Evolutionary conservation across 1,140 invertebrate genomes (phyloP).

Genomic region (Pomacea maculata): DNA sequence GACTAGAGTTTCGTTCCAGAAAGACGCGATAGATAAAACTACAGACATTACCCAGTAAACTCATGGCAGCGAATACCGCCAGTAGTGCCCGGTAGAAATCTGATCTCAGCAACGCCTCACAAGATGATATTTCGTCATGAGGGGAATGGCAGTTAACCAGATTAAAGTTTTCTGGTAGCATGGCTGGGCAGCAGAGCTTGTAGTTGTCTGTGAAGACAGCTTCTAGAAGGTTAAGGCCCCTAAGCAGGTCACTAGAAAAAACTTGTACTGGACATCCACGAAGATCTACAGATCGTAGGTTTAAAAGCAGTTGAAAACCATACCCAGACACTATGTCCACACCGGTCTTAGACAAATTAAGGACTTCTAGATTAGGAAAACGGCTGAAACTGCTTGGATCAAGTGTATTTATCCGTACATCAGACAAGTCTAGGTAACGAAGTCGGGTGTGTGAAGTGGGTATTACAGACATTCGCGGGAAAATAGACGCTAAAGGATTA

Average conservation of each 20-base stretch:
- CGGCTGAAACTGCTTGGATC: background rate
- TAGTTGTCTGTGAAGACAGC: constrained; percentile 26
- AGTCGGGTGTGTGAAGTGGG: background rate
- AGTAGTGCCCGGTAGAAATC: constrained; percentile 13
- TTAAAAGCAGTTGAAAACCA: background rate
- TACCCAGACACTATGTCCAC: background rate
- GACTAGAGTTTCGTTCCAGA: background rate
- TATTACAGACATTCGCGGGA: background rate
- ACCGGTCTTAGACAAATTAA: background rate
- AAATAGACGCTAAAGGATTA: background rate
- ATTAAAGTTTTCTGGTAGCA: constrained; percentile 13
- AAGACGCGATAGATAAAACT: constrained; percentile 26
- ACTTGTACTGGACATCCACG: constrained; percentile 5
- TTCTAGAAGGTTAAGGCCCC: background rate
- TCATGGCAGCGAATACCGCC: constrained; percentile 24
- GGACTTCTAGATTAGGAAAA: background rate
- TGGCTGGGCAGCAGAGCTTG: constrained; percentile 32
- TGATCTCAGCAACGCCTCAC: constrained; percentile 24
- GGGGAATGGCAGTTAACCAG: constrained; percentile 18
- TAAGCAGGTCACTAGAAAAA: constrained; percentile 17
- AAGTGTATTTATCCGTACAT: background rate
- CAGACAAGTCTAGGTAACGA: background rate
- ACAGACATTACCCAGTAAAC: constrained; percentile 32
- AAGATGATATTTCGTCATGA: constrained; percentile 33
- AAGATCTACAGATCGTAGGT: background rate